Base-by-base conservation (phyloP, 1,140 invertebrate genomes). In the Diuraphis noxia region DNA sequence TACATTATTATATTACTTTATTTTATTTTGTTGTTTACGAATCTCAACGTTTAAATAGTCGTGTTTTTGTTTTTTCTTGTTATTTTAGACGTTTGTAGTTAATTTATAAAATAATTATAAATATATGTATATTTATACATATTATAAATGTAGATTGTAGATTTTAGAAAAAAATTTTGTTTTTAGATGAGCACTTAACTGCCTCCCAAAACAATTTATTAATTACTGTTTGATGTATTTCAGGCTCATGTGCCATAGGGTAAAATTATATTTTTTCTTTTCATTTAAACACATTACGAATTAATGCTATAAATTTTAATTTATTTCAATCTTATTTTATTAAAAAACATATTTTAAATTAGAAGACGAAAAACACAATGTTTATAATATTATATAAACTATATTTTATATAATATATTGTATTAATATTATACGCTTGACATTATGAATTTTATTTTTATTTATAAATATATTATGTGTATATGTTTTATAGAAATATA, bases 31-130 rank as follows among this genome's bases (percentile, higher is more conserved):
- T 91, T 91, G 89, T 81, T 91, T 90, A 90, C 43, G 89, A 91
- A 91, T 91, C 89, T 91, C 89, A 91, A 91, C 43, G 40, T 91
- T 79, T 82, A 81, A 91, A 91, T 91, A 91, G 89, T 91, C 89
- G 72, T 91, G 89, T 91, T 91, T 91, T 77, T 82, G 46, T 91
- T 91, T 91, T 89, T 91, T 82, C 41, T 91, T 91, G 43, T 90
- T 91, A 82, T 91, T 46, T 90, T 91, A 91, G 89, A 91, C 72
- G 13, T 91, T 91, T 91, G 77, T 91, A 91, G 89, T 82, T 81
- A 91, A 91, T 91, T 52, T 79, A 90, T 79, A 81, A 43, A 81
- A 79, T 87, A 17, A 85, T 85, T 49, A 85, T 43, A 40, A 34
- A 86, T 86, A 52, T 36, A 52, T 49, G 8, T 40, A 38, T 81